Conservation (phyloP, 2,113 vertebrate genomes). For the Orientallactaga bullata region DNA sequence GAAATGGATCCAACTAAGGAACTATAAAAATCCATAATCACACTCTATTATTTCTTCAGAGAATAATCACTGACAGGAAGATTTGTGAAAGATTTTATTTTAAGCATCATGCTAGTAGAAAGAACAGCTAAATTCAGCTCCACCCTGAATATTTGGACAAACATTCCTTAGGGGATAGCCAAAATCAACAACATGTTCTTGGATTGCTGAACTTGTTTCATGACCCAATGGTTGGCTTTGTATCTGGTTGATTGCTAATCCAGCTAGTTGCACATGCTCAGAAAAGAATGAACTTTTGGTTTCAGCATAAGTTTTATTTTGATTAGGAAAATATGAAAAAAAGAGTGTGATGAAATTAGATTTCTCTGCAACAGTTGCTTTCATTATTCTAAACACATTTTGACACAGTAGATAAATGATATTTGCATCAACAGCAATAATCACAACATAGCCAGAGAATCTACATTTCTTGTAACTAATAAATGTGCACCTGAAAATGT, state of each 20-base stretch:
- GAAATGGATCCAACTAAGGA: background rate
- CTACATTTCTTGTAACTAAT: slow-evolving; percentile 5
- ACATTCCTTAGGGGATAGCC: slow-evolving; percentile 25
- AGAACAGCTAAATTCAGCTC: slow-evolving; percentile 50
- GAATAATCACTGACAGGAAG: background rate
- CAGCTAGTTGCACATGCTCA: slow-evolving; percentile 48
- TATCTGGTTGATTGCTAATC: slow-evolving; percentile 27
- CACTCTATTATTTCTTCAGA: background rate
- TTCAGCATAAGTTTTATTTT: slow-evolving; percentile 65
- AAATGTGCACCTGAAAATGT: background rate
- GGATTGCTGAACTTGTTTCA: slow-evolving; percentile 44
- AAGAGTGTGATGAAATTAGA: slow-evolving; percentile 22
- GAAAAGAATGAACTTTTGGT: slow-evolving; percentile 57
- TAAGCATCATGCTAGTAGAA: slow-evolving; percentile 44
- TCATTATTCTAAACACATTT: slow-evolving; percentile 59
- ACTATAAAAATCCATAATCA: background rate
- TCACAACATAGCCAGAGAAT: background rate
- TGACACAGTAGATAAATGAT: slow-evolving; percentile 24
- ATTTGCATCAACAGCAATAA: background rate
- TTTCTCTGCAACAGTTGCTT: slow-evolving; percentile 32
- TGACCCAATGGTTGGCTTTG: slow-evolving; percentile 43
- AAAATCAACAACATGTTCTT: slow-evolving; percentile 68
- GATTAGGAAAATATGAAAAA: slow-evolving; percentile 55
- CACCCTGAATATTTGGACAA: slow-evolving; percentile 61
- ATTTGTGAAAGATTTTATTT: slow-evolving; percentile 48